These are phyloP conservation scores for Solenopsis invicta DNA, from an alignment of 1,140 invertebrate species.

Conservation along the genomic window DNA sequence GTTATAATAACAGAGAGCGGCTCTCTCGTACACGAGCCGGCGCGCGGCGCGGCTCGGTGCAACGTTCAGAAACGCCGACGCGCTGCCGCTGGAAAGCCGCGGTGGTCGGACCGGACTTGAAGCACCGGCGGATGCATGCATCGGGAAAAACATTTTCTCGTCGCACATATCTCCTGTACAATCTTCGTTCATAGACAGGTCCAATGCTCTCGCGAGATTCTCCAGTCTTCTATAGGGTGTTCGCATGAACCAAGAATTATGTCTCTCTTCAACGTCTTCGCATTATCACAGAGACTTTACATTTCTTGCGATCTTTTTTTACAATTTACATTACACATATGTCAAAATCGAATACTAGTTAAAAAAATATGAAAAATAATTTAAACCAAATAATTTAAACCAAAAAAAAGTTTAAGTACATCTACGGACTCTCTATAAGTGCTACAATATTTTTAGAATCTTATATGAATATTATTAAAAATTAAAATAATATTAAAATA, in stretches of 20 bases:
- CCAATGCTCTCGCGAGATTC: neutral
- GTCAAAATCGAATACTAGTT: no score
- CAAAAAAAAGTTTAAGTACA: neutral
- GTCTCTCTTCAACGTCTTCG: neutral
- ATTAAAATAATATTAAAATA: no score
- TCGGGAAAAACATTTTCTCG: constrained; percentile 45
- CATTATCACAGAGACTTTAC: neutral
- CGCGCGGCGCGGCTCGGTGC: neutral
- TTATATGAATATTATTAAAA: no score
- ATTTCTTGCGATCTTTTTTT: neutral
- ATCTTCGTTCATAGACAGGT: neutral
- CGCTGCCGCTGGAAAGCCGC: constrained; percentile 34
- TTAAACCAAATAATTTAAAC: neutral
- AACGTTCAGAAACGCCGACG: constrained; percentile 55
- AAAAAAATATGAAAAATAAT: neutral
- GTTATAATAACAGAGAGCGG: constrained; percentile 78
- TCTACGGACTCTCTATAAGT: neutral
- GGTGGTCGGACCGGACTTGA: constrained; percentile 46
- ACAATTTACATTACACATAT: neutral
- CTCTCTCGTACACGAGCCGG: constrained; percentile 25
- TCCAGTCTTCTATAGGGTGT: neutral
- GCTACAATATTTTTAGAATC: no score
- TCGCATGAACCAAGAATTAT: neutral
- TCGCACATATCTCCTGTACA: constrained; percentile 5
- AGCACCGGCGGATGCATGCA: constrained; percentile 27